Percentiles rank a stretch among this genome's conserved stretches.
Evolutionary conservation across 2,797 vertebrate species (phyloP).

Genomic region (Adelosebastes latens): DNA sequence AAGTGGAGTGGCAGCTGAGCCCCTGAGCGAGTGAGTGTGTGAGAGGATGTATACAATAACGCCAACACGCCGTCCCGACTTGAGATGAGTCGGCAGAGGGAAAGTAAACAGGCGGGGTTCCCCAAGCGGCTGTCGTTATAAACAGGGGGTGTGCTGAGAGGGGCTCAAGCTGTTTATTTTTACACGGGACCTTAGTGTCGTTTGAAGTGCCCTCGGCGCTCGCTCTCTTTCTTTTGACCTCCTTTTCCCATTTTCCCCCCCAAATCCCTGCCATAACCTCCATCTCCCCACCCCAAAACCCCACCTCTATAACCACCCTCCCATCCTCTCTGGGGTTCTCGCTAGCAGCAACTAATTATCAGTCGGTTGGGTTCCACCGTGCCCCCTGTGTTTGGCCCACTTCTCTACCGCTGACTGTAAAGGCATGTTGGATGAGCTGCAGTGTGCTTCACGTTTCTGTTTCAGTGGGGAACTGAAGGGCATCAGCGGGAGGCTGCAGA

Average conservation of each 20-base stretch:
- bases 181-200: constrained; percentile 42
- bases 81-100: constrained; percentile 58
- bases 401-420: constrained; percentile 8
- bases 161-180: constrained; percentile 63
- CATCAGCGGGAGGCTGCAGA: constrained; percentile 11
- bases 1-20: constrained; percentile 60
- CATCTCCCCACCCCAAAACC: background rate
- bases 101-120: constrained; percentile 64
- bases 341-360: constrained; percentile 62
- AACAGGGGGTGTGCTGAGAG: constrained; percentile 52
- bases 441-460: background rate
- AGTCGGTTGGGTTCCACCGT: constrained; percentile 39
- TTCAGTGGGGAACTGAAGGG: constrained; percentile 20
- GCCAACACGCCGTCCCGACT: constrained; percentile 51
- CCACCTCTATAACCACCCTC: background rate
- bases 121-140: constrained; percentile 53
- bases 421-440: constrained; percentile 2
- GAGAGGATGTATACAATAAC: constrained; percentile 67
- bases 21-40: constrained; percentile 59
- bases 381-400: constrained; percentile 32
- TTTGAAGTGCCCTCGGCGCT: constrained; percentile 46
- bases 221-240: constrained; percentile 31
- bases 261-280: constrained; percentile 8
- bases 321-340: constrained; percentile 23
- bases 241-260: constrained; percentile 2